Evolutionary conservation across 2,888 invertebrate genomes (phyloP).

Genomic region (Rhingia campestris): DNA sequence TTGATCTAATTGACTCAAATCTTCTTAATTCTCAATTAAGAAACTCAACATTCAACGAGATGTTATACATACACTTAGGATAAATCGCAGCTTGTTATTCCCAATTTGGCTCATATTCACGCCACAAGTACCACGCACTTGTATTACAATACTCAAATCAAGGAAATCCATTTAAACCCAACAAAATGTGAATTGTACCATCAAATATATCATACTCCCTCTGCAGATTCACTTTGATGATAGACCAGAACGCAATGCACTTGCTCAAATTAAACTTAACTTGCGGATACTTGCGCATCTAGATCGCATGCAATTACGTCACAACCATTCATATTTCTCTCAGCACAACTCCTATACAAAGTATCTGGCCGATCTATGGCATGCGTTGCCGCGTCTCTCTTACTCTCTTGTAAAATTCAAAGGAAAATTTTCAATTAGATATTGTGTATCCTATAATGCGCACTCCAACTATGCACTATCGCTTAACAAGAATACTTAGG

Average conservation of each 20-base stretch:
- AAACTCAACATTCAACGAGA: background rate
- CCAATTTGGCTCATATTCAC: slow-evolving; percentile 2
- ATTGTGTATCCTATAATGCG: slow-evolving; percentile 9
- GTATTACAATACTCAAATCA: background rate
- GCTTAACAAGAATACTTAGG: slow-evolving; percentile 36
- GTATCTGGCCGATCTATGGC: background rate
- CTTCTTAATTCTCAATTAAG: background rate
- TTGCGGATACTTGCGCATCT: background rate
- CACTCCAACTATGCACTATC: slow-evolving; percentile 18
- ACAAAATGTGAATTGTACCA: slow-evolving; percentile 24
- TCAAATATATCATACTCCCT: slow-evolving; percentile 15
- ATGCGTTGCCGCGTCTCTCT: background rate
- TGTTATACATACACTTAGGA: slow-evolving; percentile 5
- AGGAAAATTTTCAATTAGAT: slow-evolving; percentile 35
- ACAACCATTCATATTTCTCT: slow-evolving; percentile 30
- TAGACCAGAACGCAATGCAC: slow-evolving; percentile 47
- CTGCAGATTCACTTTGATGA: slow-evolving; percentile 51
- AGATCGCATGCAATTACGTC: slow-evolving; percentile 23
- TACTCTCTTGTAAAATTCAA: slow-evolving; percentile 14
- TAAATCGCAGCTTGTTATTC: background rate
- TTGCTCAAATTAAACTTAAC: background rate
- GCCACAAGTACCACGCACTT: slow-evolving; percentile 32
- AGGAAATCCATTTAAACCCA: slow-evolving; percentile 12
- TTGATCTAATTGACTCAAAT: background rate
- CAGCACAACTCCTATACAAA: slow-evolving; percentile 18